Base-by-base conservation (phyloP, 2,797 vertebrate genomes). In the Dipus sagitta region DNA sequence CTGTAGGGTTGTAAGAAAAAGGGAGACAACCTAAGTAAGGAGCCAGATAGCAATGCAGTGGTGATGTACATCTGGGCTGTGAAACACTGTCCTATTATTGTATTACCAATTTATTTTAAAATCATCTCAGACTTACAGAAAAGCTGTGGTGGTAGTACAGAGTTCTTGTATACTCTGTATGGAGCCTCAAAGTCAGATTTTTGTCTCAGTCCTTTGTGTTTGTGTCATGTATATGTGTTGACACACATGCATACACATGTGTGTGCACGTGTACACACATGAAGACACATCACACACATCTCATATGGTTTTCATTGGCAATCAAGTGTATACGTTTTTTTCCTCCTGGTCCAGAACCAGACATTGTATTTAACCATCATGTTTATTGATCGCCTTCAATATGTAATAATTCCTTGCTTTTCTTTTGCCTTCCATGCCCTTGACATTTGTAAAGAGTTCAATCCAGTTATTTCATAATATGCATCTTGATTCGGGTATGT, bases 261-360 rank as follows among this genome's bases (percentile, higher is more conserved):
- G 24, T 11, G 70, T 2, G 62, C 28, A 32, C 11, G n/a, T 42
- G 78, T 20, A 65, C 6, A 9, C 6, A 30, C 24, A 34, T 28
- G 68, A 3, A 6, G 32, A 30, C 18, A 76, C 3, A 68, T 23
- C 24, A 30, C 32, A 68, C 5, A 6, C 47, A 15, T 5, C 24
- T 20, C 12, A 47, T 23, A 72, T 30, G 54, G 17, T 58, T 67
- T 32, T 67, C 38, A 76, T 47, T 83, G 74, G 84, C 32, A 91
- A 24, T 18, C 88, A 95, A 87, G 88, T 54, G 38, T 52, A n/a
- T 79, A 92, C 94, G 26, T 4, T 8, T 30, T n/a, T 81, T 92
- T 79, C 47, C 9, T 78, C 87, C 52, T 42, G 10, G 23, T 47
- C 23, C 24, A 85, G 6, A 42, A 70, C 13, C 9, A 86, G 30